phyloP scores from a whole-genome alignment of 2,797 vertebrate species.

The Coendou prehensilis region DNA sequence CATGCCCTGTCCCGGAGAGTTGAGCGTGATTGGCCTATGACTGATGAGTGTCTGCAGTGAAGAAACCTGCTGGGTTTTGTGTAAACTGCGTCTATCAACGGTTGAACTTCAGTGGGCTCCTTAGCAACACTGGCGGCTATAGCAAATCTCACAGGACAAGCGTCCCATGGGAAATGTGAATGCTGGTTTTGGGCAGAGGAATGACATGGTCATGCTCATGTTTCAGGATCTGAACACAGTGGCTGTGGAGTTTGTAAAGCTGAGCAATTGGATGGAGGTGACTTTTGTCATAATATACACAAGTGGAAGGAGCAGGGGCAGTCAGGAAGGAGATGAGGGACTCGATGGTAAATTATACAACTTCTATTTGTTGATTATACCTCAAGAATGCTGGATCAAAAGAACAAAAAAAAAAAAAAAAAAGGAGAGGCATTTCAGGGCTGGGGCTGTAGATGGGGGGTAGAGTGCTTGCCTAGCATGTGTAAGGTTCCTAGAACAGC shows the following conservation, averaged over 20 bases:
- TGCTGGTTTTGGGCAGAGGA: conserved; percentile 12
- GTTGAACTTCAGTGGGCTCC: not conserved
- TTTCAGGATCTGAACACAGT: not conserved
- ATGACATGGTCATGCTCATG: not conserved
- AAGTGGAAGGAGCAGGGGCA: not conserved
- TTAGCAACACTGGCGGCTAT: not conserved
- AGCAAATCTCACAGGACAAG: not conserved
- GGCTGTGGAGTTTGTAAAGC: not conserved
- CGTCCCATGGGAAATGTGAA: not conserved
- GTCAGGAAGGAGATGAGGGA: not conserved
- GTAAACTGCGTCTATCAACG: not conserved
- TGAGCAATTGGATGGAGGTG: not conserved
- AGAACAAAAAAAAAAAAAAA: not conserved
- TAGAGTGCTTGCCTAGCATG: not conserved
- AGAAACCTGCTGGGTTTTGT: not conserved
- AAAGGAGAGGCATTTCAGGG: not conserved
- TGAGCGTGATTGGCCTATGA: not conserved
- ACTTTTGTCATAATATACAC: not conserved
- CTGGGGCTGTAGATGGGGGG: no score
- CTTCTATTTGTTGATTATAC: not conserved
- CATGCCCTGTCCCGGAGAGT: not conserved
- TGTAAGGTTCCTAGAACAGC: not conserved
- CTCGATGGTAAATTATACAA: not conserved
- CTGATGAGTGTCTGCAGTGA: not conserved
- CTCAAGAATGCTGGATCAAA: not conserved